A percentile compares a stretch with the other conserved stretches of the same genome.
These are phyloP conservation scores for Leptopilina drosophilae DNA, from an alignment of 2,888 invertebrate genomes.

Conservation along the genomic window DNA sequence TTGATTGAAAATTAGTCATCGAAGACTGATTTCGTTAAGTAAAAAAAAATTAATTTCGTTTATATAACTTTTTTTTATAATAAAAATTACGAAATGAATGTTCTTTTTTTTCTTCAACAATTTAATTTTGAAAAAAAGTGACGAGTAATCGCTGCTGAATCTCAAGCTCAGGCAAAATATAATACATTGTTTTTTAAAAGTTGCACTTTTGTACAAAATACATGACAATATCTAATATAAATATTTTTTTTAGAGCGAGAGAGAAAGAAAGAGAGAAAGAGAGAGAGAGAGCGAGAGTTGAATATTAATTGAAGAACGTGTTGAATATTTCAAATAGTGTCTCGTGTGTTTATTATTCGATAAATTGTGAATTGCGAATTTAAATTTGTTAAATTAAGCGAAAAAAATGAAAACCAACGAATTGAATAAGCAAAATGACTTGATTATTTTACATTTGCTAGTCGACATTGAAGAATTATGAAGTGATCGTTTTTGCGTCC, in stretches of 20 bases:
- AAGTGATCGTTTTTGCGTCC: slow-evolving; percentile 35
- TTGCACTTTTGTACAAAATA: slow-evolving; percentile 25
- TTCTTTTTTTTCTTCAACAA: not conserved
- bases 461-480: slow-evolving; percentile 15
- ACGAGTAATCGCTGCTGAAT: slow-evolving; percentile 41
- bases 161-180: slow-evolving; percentile 22
- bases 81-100: not conserved
- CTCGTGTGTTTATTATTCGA: not conserved
- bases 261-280: not conserved
- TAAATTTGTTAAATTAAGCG: slow-evolving; percentile 21
- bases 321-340: not conserved
- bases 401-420: not conserved
- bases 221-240: slow-evolving; percentile 34
- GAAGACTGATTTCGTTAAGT: no score
- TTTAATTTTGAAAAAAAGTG: slow-evolving; percentile 30
- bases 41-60: no score
- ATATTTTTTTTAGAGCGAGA: slow-evolving; percentile 8
- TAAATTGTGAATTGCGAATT: slow-evolving; percentile 22
- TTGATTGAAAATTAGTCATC: no score
- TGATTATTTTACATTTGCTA: slow-evolving; percentile 18
- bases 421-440: slow-evolving; percentile 15
- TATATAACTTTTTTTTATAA: not conserved
- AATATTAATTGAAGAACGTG: no score
- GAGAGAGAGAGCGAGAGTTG: no score
- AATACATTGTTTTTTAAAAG: slow-evolving; percentile 11